These are phyloP conservation scores for Eristalinus aeneus DNA, from an alignment of 2,888 invertebrate genomes.

Conservation along the genomic window DNA sequence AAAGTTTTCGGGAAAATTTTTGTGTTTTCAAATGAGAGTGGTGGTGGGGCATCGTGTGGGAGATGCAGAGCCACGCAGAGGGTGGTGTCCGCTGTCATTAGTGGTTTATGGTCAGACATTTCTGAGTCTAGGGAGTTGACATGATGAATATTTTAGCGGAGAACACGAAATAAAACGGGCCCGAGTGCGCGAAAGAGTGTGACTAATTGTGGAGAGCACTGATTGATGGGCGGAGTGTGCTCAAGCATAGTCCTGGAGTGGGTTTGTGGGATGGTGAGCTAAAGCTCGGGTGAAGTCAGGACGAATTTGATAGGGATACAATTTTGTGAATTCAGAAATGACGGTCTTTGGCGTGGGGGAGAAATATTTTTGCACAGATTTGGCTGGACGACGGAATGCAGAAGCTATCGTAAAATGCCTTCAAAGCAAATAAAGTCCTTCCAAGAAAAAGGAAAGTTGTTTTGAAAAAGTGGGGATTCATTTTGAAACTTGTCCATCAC, in stretches of 20 bases:
- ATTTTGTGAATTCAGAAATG: not conserved
- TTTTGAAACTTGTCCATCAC: too few relatives aligned
- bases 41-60: not conserved
- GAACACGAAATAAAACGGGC: not conserved
- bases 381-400: too few relatives aligned
- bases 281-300: too few relatives aligned
- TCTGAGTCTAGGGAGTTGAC: not conserved
- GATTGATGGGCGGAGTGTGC: not conserved
- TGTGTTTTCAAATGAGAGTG: not conserved
- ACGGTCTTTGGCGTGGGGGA: not conserved
- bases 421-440: too few relatives aligned
- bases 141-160: not conserved
- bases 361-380: not conserved
- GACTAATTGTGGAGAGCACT: not conserved
- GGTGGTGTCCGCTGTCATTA: not conserved
- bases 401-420: too few relatives aligned
- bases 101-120: constrained; percentile 5
- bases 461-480: too few relatives aligned
- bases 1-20: constrained; percentile 29
- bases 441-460: too few relatives aligned
- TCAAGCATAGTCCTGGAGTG: not conserved
- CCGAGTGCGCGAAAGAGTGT: not conserved
- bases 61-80: not conserved
- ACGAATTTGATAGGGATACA: not conserved
- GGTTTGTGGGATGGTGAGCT: too few relatives aligned